phyloP scores from a whole-genome alignment of 53 echinoderm and acorn worm genomes.

The Pentamera pediparva region DNA sequence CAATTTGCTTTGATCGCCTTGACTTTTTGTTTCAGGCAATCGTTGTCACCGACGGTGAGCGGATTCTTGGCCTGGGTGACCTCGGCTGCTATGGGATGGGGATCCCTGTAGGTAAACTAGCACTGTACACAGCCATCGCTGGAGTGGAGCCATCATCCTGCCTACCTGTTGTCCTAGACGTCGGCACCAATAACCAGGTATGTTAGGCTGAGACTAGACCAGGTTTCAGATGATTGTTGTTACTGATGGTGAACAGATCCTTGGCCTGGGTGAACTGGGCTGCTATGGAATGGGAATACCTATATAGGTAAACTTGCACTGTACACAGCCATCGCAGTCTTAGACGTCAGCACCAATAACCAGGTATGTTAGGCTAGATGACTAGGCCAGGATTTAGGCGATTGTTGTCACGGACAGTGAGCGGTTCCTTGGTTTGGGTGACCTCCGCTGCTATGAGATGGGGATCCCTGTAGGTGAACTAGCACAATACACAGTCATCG shows the following conservation, averaged over 20 bases:
- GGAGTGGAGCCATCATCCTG: conserved; percentile 90
- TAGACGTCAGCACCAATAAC: conserved; percentile 90
- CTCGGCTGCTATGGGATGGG: conserved; percentile 98
- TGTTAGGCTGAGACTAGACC: not conserved
- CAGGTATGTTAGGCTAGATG: too few relatives aligned
- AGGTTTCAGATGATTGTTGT: conserved; percentile 81
- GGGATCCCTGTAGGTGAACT: conserved; percentile 86
- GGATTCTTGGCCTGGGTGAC: conserved; percentile 91
- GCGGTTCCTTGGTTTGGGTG: conserved; percentile 75
- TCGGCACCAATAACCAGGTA: conserved; percentile 92
- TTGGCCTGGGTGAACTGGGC: conserved; percentile 92
- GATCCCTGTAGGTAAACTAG: conserved; percentile 92
- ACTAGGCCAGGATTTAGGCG: conserved; percentile 45
- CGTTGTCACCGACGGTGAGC: conserved; percentile 90
- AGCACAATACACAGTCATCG: conserved; percentile 81
- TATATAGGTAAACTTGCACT: conserved; percentile 89
- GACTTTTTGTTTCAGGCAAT: conserved; percentile 53
- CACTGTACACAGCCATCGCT: conserved; percentile 93
- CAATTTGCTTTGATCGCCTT: too few relatives aligned
- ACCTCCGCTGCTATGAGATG: conserved; percentile 81
- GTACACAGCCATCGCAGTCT: conserved; percentile 86
- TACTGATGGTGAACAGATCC: conserved; percentile 87
- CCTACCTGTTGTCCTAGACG: conserved; percentile 82
- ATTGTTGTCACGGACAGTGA: conserved; percentile 86
- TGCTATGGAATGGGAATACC: conserved; percentile 97